These are phyloP conservation scores for Oncorhynchus mykiss DNA, from an alignment of 2,113 vertebrate genomes.

Conservation along the genomic window DNA sequence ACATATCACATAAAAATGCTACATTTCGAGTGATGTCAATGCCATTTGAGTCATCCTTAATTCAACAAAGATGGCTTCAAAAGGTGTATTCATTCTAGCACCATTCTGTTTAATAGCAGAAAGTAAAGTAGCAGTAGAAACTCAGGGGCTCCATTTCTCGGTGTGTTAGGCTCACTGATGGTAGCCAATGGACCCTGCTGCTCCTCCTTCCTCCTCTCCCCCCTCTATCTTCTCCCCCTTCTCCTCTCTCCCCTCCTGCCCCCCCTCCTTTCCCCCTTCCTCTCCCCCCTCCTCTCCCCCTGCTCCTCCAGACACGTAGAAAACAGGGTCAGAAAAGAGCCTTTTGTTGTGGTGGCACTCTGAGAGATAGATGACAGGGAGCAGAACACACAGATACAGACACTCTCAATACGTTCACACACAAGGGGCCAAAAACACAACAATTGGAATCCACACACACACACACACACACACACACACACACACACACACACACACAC, in stretches of 20 bases:
- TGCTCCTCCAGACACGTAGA: conserved; percentile 16
- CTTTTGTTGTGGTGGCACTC: conserved; percentile 44
- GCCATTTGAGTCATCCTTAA: too few species aligned
- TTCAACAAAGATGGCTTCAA: too few species aligned
- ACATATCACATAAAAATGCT: too few species aligned
- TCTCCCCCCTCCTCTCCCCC: neutral
- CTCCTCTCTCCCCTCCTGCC: neutral
- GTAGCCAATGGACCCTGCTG: too few species aligned
- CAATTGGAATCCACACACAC: neutral
- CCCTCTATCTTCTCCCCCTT: neutral
- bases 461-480: conserved; percentile 26
- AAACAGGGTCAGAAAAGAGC: conserved; percentile 37
- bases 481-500: conserved; percentile 35
- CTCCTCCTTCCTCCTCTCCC: neutral
- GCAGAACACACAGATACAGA: conserved; percentile 33
- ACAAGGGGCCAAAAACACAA: conserved; percentile 21
- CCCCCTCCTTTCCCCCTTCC: neutral
- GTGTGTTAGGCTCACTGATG: too few species aligned
- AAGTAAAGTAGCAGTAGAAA: too few species aligned
- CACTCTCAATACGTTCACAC: conserved; percentile 28
- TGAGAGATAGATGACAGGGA: conserved; percentile 46
- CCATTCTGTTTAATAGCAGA: too few species aligned
- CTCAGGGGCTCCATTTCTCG: too few species aligned
- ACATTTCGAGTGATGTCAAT: too few species aligned
- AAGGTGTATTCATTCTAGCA: too few species aligned